phyloP scores from a whole-genome alignment of 2,113 vertebrate genomes.

The Tiliqua scincoides region DNA sequence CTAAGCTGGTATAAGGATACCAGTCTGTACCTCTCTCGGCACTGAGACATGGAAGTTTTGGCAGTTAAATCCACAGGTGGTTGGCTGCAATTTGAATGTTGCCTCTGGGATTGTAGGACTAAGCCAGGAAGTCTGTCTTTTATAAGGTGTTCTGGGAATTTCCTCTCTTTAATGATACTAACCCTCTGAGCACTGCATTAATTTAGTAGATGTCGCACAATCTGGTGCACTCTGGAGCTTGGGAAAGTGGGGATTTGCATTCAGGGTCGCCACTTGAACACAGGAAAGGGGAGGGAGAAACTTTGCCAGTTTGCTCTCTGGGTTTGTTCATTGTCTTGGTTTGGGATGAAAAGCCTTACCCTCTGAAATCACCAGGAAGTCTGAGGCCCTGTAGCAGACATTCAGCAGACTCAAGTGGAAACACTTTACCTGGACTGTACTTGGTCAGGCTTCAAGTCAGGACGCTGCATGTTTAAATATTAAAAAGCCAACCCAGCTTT shows the following conservation, averaged over 20 bases:
- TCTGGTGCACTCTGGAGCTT: not conserved
- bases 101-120: not conserved
- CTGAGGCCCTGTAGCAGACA: too few species aligned
- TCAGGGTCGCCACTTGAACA: fast-evolving
- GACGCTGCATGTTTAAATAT: not conserved
- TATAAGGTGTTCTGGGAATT: conserved; percentile 7
- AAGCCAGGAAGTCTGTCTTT: not conserved
- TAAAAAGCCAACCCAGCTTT: not conserved
- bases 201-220: not conserved
- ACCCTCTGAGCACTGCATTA: not conserved
- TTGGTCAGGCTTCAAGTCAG: not conserved
- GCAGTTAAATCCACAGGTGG: not conserved
- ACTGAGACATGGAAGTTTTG: not conserved
- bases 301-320: not conserved
- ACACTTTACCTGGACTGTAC: not conserved
- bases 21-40: fast-evolving
- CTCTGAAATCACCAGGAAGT: not conserved
- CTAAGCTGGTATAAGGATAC: fast-evolving
- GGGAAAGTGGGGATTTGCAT: fast-evolving
- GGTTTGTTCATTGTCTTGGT: not conserved
- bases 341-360: not conserved
- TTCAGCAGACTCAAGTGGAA: not conserved
- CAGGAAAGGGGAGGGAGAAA: not conserved
- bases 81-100: not conserved
- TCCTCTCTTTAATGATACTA: not conserved